Evolutionary conservation across 2,888 invertebrate genomes (phyloP).

Genomic region (Macaria notata): DNA sequence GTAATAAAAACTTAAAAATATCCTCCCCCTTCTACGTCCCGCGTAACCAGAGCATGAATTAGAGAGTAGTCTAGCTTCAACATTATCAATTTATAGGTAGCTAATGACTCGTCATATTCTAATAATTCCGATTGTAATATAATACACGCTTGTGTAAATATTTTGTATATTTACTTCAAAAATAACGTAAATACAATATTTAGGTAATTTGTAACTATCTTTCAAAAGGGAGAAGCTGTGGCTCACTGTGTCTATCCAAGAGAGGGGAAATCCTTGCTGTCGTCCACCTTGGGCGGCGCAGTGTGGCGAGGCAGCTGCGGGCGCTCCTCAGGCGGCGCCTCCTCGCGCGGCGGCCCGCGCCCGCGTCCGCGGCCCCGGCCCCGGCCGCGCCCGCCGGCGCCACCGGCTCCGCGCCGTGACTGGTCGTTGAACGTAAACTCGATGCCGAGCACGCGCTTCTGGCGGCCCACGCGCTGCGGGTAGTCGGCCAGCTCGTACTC

Average conservation of each 20-base stretch:
- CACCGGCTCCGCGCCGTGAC: conserved; percentile 87
- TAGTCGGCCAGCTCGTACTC: conserved; percentile 90
- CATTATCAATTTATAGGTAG: conserved; percentile 38
- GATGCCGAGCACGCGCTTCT: conserved; percentile 92
- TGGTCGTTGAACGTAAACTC: conserved; percentile 94
- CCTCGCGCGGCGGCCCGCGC: conserved; percentile 60
- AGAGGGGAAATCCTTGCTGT: conserved; percentile 97
- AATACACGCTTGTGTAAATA: conserved; percentile 81
- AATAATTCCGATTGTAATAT: conserved; percentile 60
- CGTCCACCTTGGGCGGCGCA: conserved; percentile 93
- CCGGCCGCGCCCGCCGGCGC: conserved; percentile 84
- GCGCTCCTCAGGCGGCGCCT: conserved; percentile 63
- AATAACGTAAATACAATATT: conserved; percentile 82
- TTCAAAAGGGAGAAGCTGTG: conserved; percentile 69
- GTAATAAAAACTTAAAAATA: conserved; percentile 66
- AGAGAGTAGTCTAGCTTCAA: conserved; percentile 41
- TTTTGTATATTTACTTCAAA: conserved; percentile 83
- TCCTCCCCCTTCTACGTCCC: conserved; percentile 67
- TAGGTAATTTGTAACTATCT: conserved; percentile 78
- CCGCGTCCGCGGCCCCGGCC: conserved; percentile 73
- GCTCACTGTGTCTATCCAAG: conserved; percentile 86
- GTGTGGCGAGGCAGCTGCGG: conserved; percentile 54
- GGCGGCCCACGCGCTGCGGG: conserved; percentile 92
- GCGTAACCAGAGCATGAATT: conserved; percentile 49
- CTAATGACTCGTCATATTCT: conserved; percentile 43